phyloP scores from a whole-genome alignment of 1,140 invertebrate genomes.

The Acromyrmex charruanus region DNA sequence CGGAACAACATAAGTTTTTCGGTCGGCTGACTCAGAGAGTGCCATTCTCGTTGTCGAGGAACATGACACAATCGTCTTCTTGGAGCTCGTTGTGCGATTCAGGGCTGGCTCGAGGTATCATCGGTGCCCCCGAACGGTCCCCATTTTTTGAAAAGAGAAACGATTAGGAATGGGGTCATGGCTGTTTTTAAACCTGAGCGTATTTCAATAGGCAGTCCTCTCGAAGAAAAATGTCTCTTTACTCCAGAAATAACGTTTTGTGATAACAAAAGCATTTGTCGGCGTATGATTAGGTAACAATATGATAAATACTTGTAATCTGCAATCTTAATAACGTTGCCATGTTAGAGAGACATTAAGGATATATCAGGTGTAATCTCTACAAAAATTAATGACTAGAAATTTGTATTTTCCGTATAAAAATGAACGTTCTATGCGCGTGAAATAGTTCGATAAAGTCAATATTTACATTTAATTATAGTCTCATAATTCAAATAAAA shows the following conservation, averaged over 20 bases:
- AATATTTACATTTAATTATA: no score
- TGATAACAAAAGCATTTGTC: background rate
- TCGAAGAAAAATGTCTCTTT: background rate
- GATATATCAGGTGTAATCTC: no score
- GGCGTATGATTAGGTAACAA: background rate
- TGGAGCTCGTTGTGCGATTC: slow-evolving; percentile 4
- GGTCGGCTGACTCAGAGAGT: slow-evolving; percentile 51
- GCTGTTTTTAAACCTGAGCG: background rate
- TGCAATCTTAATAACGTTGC: background rate
- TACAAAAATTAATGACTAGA: no score
- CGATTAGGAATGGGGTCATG: background rate
- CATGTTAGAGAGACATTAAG: background rate
- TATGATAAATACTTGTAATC: slow-evolving; percentile 1
- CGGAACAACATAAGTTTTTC: slow-evolving; percentile 41
- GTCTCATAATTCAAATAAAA: no score
- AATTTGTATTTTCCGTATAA: no score
- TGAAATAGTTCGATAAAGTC: no score
- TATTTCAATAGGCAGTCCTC: background rate
- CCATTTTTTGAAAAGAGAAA: background rate
- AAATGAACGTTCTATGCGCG: no score
- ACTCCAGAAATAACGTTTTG: background rate
- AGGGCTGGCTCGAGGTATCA: background rate
- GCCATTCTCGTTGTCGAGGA: slow-evolving; percentile 31
- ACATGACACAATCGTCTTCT: slow-evolving; percentile 58
- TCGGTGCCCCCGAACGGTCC: background rate